Evolutionary conservation across 1,140 invertebrate genomes (phyloP), one percentile per base, ranked within the genome.

Genomic region (Anadara kagoshimensis): DNA sequence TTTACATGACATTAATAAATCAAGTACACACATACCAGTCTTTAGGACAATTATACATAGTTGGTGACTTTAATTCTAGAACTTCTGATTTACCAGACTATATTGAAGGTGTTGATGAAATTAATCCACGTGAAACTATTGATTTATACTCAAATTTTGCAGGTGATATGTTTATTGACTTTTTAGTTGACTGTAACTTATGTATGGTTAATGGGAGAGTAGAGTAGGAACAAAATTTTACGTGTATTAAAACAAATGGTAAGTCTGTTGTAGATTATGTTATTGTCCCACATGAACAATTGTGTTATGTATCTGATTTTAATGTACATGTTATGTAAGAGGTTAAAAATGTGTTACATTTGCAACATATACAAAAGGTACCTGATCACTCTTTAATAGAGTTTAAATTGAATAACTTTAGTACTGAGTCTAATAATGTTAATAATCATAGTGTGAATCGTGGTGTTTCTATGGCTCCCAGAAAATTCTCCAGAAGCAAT

Each of bases 211-310:
- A 76, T 76, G 75, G 75, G 5, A 36, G 75, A 44, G 69, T 71
- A n/a, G 11, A 41, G 64, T 73, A n/a, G 64, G 20, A 57, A 22
- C 57, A 67, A 59, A 53, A 70, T 26, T 75, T 67, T 68, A 71
- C 53, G 75, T 49, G 57, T 63, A 62, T 76, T 12, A 56, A 58
- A 18, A 26, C 22, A n/a, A 72, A 64, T 51, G 75, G 69, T 14
- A 61, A 59, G n/a, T 76, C 75, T 12, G 75, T 76, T 26, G 75
- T 76, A 8, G 75, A 76, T 62, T 76, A 75, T 68, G 65, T 57
- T 54, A 3, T 71, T 43, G 29, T 45, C 11, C 36, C 62, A 24
- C 69, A 76, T 63, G 64, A 72, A n/a, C 20, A 36, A 22, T 14
- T 71, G 22, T 5, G 18, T 53, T 26, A 49, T 43, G 41, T 51